Conservation (phyloP, 2,888 invertebrate species). For the Agrilus cyanescens region DNA sequence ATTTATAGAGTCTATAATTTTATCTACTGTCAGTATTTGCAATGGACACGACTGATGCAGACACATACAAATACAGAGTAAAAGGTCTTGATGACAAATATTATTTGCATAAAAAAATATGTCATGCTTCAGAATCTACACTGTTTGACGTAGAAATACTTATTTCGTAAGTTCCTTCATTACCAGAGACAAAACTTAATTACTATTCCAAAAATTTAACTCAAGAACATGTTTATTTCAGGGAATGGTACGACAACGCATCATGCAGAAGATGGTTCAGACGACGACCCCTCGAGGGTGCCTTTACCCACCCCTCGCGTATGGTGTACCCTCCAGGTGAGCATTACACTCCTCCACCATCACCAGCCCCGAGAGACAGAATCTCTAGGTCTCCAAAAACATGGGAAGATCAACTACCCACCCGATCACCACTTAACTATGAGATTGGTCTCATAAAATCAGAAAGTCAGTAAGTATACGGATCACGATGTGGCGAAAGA, state of each 20-base stretch:
- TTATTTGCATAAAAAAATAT: conserved; percentile 18
- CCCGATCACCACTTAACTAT: conserved; percentile 71
- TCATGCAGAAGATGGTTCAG: conserved; percentile 81
- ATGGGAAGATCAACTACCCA: conserved; percentile 61
- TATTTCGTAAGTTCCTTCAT: conserved; percentile 14
- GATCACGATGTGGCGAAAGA: not conserved
- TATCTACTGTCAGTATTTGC: too few relatives aligned
- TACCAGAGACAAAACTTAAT: too few relatives aligned
- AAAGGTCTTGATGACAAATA: conserved; percentile 20
- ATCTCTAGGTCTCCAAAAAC: conserved; percentile 41
- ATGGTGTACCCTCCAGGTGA: conserved; percentile 90
- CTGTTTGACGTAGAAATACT: conserved; percentile 18
- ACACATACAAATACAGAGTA: conserved; percentile 17
- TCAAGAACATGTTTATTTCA: conserved; percentile 21
- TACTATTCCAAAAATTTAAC: not conserved
- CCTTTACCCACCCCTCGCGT: conserved; percentile 81
- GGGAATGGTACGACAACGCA: conserved; percentile 84
- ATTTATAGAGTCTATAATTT: too few relatives aligned
- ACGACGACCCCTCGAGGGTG: conserved; percentile 68
- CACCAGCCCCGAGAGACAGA: conserved; percentile 47
- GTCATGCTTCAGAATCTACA: conserved; percentile 18
- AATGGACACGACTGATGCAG: conserved; percentile 7
- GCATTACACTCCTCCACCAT: conserved; percentile 66
- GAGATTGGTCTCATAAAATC: conserved; percentile 70
- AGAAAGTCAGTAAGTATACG: conserved; percentile 67